Base-by-base conservation (phyloP, 2,113 vertebrate species). In the Malaclemys terrapin region DNA sequence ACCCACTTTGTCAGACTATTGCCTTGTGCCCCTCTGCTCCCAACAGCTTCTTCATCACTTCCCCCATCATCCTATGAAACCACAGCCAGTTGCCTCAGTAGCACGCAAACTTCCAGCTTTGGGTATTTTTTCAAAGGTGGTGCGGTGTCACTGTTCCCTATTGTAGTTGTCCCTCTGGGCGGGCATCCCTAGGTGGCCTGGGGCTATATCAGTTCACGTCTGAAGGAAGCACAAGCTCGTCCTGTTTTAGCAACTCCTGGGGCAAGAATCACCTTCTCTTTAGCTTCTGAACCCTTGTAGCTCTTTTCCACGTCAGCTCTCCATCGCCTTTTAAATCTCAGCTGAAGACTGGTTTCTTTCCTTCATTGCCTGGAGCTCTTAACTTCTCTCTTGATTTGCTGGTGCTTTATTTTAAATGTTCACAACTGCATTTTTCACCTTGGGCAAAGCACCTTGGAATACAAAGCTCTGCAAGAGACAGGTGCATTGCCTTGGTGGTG, bases 1-100 rank as follows among this genome's bases (percentile, higher is more conserved):
- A 2, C 0, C 0, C 0, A 0, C 3, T 86, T 49, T 65, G 13
- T 42, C 27, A 84, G 79, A 42, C 10, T 69, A n/a, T 81, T 80
- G 9, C 27, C 47, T n/a, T 19, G 14, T 7, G 3, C n/a, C 27
- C 14, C 59, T 54, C 20, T 11, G 4, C 56, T 1, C 0, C 5
- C n/a, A 82, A n/a, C 75, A 89, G 49, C 9, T 0, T 1, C 89
- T 83, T 80, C 27, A 57, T 57, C 56, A 57, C 25, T 57, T 22
- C 6, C 22, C 52, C 20, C 52, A 14, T 52, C 20, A 0, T 8
- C 49, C 16, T 49, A 16, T 72, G 47, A 53, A 72, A 75, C 27
- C 11, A 2, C 1, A 54, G 57, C 8, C 54, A 8, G 1, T 3
- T 22, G 5, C 1, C 42, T 82, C 89, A 89, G 57, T 88, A 81